Evolutionary conservation across 2,888 invertebrate genomes (phyloP).

Genomic region (Temnothorax rugatulus): DNA sequence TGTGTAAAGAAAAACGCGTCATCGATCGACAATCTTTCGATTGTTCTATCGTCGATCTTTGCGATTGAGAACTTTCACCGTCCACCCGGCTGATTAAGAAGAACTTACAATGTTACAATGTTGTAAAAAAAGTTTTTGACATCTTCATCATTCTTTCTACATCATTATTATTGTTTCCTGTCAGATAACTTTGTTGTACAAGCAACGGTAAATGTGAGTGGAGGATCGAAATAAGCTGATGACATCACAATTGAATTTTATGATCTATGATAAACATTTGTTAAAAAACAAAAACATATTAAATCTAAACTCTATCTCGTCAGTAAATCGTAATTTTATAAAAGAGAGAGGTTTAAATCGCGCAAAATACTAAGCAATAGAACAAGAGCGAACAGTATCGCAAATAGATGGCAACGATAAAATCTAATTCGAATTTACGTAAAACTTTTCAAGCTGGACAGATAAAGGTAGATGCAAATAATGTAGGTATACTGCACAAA

Average conservation of each 20-base stretch:
- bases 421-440: no score
- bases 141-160: not conserved
- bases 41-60: constrained; percentile 30
- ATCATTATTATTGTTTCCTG: not conserved
- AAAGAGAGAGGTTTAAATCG: no score
- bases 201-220: not conserved
- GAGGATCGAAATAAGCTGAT: no score
- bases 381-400: no score
- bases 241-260: no score
- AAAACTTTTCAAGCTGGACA: no score
- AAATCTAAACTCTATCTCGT: no score
- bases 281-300: no score
- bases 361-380: not conserved
- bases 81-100: not conserved
- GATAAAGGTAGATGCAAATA: no score
- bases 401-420: not conserved
- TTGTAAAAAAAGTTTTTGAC: constrained; percentile 14
- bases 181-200: not conserved
- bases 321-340: no score
- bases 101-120: not conserved
- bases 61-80: not conserved
- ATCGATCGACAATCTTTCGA: constrained; percentile 37
- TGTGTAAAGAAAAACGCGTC: constrained; percentile 31
- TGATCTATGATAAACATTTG: no score
- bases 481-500: no score